Conservation (phyloP, 2,888 invertebrate species). For the Drosophila fungiperda region DNA sequence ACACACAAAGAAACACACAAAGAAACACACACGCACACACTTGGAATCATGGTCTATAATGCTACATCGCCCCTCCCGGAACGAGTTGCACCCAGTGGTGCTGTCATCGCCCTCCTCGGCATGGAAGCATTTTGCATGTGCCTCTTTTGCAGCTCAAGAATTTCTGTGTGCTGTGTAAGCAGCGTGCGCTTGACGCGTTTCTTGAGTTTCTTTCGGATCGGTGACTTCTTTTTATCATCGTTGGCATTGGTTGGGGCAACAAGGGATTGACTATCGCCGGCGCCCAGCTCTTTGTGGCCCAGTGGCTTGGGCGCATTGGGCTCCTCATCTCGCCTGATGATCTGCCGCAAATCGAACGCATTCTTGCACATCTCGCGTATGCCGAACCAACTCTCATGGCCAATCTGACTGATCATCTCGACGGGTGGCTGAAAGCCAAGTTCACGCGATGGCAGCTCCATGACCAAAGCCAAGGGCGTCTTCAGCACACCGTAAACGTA, state of each 20-base stretch:
- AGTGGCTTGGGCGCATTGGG: constrained; percentile 37
- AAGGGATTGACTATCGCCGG: constrained; percentile 1
- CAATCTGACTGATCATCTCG: constrained; percentile 80
- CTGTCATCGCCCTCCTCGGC: constrained; percentile 20
- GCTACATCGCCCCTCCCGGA: constrained; percentile 36
- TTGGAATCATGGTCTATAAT: neutral
- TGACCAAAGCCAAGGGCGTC: constrained; percentile 83
- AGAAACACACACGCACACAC: too few relatives aligned
- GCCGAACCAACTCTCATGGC: constrained; percentile 84
- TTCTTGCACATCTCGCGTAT: constrained; percentile 84
- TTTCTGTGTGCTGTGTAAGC: constrained; percentile 41
- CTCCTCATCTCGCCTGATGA: constrained; percentile 58
- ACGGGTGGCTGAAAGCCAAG: constrained; percentile 84
- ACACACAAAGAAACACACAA: neutral
- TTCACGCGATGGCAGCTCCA: constrained; percentile 83
- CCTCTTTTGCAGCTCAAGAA: constrained; percentile 46
- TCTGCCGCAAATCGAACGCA: constrained; percentile 68
- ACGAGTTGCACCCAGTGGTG: constrained; percentile 4
- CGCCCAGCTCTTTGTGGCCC: neutral
- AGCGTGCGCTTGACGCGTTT: constrained; percentile 58
- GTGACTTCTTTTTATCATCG: constrained; percentile 10
- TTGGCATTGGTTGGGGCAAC: neutral
- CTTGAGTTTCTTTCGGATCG: constrained; percentile 35
- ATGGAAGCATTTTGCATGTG: neutral
- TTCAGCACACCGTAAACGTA: constrained; percentile 83